A percentile compares a stretch with the other conserved stretches of the same genome.
Evolutionary conservation across 2,888 invertebrate species (phyloP).

Genomic region (Polyommatus iphigenia): DNA sequence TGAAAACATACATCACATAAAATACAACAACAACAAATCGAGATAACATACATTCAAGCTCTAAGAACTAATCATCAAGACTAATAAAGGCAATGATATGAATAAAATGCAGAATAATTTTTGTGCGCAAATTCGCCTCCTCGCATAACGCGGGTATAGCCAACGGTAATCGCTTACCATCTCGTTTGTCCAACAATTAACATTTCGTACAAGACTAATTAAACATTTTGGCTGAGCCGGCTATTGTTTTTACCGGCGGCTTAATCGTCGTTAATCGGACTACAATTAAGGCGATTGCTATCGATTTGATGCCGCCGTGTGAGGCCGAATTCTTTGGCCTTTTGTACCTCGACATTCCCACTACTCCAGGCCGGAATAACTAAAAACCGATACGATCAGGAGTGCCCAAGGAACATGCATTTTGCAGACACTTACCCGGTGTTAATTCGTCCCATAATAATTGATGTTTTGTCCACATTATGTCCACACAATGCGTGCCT

Average conservation of each 20-base stretch:
- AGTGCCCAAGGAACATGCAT: background rate
- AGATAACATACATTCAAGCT: too few species aligned
- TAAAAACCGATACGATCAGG: background rate
- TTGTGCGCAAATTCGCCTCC: too few species aligned
- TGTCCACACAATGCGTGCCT: background rate
- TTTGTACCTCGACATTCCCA: constrained; percentile 28
- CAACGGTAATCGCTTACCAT: background rate
- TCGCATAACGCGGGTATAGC: background rate
- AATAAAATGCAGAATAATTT: too few species aligned
- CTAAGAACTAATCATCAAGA: too few species aligned
- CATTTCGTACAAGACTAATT: constrained; percentile 49
- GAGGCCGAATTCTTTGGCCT: constrained; percentile 44
- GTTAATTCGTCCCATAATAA: constrained; percentile 10
- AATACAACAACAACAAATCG: too few species aligned
- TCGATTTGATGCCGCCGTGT: constrained; percentile 55
- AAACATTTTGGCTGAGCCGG: constrained; percentile 50
- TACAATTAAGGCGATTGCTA: constrained; percentile 62
- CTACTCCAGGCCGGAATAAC: background rate
- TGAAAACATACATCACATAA: too few species aligned
- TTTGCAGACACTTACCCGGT: background rate
- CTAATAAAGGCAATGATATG: too few species aligned
- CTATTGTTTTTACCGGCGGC: constrained; percentile 55
- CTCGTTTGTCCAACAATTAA: constrained; percentile 38
- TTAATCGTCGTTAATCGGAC: constrained; percentile 61
- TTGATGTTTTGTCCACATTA: constrained; percentile 9